Conservation (phyloP, 1,140 invertebrate species). For the Procambarus clarkii region DNA sequence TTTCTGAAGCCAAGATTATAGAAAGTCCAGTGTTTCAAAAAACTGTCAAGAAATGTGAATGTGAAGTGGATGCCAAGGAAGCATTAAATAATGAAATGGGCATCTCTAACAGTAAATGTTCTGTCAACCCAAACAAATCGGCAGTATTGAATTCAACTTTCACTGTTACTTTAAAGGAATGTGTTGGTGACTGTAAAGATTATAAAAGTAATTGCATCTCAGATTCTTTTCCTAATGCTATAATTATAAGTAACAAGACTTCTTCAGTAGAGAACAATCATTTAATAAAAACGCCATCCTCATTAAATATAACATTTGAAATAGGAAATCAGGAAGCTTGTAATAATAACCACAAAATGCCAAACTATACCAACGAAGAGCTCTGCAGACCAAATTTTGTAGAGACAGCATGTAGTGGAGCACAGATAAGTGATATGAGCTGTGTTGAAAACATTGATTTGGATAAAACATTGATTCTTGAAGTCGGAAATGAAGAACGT, state of each 20-base stretch:
- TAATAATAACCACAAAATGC: neutral
- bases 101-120: neutral
- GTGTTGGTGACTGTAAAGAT: slow-evolving; percentile 6
- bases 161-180: slow-evolving; percentile 42
- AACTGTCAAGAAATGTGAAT: neutral
- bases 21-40: slow-evolving; percentile 15
- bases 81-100: neutral
- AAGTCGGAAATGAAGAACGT: neutral
- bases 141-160: slow-evolving; percentile 26
- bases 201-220: neutral
- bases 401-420: neutral
- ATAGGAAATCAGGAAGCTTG: slow-evolving; percentile 11
- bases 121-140: neutral
- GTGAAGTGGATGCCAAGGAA: neutral
- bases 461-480: neutral
- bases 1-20: slow-evolving; percentile 48
- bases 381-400: neutral
- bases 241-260: neutral
- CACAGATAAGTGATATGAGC: neutral
- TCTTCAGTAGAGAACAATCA: neutral
- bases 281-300: neutral
- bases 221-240: neutral
- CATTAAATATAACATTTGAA: slow-evolving; percentile 45
- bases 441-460: neutral
- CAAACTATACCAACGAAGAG: neutral